Percentiles rank a stretch among this genome's conserved stretches.
Evolutionary conservation across 1,140 invertebrate genomes (phyloP).

Genomic region (Sitophilus oryzae): DNA sequence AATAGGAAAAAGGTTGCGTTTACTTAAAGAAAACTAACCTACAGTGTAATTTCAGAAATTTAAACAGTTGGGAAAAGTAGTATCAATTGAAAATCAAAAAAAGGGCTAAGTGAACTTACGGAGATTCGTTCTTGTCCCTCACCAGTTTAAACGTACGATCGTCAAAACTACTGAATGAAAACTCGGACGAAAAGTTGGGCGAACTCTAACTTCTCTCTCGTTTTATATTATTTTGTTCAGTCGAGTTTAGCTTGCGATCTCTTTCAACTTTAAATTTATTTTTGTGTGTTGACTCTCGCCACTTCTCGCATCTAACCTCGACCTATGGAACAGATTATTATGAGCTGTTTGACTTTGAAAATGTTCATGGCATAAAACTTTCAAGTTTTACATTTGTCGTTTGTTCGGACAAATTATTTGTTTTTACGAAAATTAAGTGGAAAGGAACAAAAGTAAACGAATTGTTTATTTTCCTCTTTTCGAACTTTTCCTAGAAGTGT

Average conservation of each 20-base stretch:
- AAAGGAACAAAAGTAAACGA: no score
- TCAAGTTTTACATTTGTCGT: background rate
- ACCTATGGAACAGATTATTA: slow-evolving; percentile 10
- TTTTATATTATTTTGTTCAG: slow-evolving; percentile 26
- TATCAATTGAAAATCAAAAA: no score
- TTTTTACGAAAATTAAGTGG: background rate
- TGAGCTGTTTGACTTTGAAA: slow-evolving; percentile 14
- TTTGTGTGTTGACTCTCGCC: slow-evolving; percentile 22
- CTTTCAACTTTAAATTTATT: slow-evolving; percentile 14
- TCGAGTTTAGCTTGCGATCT: slow-evolving; percentile 16
- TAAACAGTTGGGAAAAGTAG: no score
- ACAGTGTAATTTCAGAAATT: no score
- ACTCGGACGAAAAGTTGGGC: slow-evolving; percentile 22
- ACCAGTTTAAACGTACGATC: no score
- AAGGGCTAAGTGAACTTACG: background rate
- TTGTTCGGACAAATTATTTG: background rate
- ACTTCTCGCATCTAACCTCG: background rate
- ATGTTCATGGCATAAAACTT: background rate
- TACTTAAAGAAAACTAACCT: no score
- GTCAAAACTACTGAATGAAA: slow-evolving; percentile 17
- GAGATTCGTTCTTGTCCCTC: no score
- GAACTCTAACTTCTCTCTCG: slow-evolving; percentile 18
- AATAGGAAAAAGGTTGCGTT: no score
- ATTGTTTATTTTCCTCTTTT: no score
- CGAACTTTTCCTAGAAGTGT: no score